Evolutionary conservation across 2,797 vertebrate species (phyloP).

Genomic region (Miichthys miiuy): DNA sequence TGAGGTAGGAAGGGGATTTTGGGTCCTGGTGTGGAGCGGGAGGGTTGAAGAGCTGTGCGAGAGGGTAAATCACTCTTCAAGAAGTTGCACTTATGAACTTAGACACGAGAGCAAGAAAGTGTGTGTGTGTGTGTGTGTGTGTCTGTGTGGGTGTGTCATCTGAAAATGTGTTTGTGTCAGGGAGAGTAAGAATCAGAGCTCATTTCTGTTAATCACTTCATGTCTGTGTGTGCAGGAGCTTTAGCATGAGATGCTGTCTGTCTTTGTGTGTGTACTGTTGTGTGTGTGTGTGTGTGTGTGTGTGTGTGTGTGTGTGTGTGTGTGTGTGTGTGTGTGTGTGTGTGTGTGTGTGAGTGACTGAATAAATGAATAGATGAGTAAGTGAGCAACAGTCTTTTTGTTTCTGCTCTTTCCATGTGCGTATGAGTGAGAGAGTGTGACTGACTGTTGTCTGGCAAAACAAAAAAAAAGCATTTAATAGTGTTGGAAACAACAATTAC

Average conservation of each 20-base stretch:
- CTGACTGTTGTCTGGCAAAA: slow-evolving; percentile 80
- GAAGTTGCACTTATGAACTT: slow-evolving; percentile 87
- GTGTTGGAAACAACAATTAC: slow-evolving; percentile 88
- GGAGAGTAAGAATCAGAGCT: slow-evolving; percentile 35
- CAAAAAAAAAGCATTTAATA: slow-evolving; percentile 88
- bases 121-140: slow-evolving; percentile 37
- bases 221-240: slow-evolving; percentile 55
- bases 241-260: slow-evolving; percentile 48
- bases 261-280: slow-evolving; percentile 41
- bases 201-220: slow-evolving; percentile 61
- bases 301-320: slow-evolving; percentile 43
- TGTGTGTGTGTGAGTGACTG: slow-evolving; percentile 12
- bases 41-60: slow-evolving; percentile 57
- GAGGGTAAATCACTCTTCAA: slow-evolving; percentile 79
- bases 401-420: slow-evolving; percentile 62
- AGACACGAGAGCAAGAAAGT: slow-evolving; percentile 75
- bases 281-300: slow-evolving; percentile 16
- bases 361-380: slow-evolving; percentile 13
- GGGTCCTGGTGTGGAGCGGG: slow-evolving; percentile 45
- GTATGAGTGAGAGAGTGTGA: slow-evolving; percentile 56
- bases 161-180: slow-evolving; percentile 29
- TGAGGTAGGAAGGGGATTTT: slow-evolving; percentile 8
- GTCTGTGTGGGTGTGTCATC: slow-evolving; percentile 1
- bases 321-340: slow-evolving; percentile 36
- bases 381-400: slow-evolving; percentile 45